These are phyloP conservation scores for Prolemur simus DNA, from an alignment of 2,113 vertebrate species.

Conservation along the genomic window DNA sequence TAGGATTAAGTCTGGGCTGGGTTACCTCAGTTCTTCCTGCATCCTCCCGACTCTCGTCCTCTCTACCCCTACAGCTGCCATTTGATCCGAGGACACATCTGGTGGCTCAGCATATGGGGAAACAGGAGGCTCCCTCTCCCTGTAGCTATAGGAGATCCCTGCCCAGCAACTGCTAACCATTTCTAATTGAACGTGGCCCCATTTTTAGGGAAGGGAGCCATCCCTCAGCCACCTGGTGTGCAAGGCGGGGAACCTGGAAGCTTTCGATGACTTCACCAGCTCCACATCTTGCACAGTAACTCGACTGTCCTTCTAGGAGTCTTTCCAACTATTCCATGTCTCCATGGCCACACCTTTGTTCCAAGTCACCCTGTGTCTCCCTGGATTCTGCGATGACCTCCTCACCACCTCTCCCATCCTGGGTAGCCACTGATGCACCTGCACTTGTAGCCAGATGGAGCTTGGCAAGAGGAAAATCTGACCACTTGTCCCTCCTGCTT, in stretches of 20 bases:
- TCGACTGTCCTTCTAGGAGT: not conserved
- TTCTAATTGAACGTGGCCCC: not conserved
- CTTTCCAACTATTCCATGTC: not conserved
- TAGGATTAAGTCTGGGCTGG: not conserved
- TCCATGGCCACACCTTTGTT: not conserved
- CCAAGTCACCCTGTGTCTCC: not conserved
- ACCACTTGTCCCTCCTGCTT: too few relatives aligned
- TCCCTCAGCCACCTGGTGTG: not conserved
- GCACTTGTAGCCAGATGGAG: too few relatives aligned
- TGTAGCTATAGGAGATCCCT: not conserved
- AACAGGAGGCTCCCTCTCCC: not conserved
- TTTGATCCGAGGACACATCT: constrained; percentile 20
- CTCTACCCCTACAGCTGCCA: not conserved
- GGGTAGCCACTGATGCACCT: not conserved
- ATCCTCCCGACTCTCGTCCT: not conserved
- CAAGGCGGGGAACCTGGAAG: not conserved
- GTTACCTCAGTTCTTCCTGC: not conserved
- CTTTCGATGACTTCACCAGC: not conserved
- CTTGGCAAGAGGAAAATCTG: not conserved
- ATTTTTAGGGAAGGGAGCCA: not conserved
- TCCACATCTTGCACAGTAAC: not conserved
- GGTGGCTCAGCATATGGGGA: not conserved
- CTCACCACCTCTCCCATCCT: not conserved
- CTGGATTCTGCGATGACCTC: not conserved
- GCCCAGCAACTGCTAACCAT: not conserved